Base-by-base conservation (phyloP, 2,888 invertebrate species). In the Phragmatobia fuliginosa region DNA sequence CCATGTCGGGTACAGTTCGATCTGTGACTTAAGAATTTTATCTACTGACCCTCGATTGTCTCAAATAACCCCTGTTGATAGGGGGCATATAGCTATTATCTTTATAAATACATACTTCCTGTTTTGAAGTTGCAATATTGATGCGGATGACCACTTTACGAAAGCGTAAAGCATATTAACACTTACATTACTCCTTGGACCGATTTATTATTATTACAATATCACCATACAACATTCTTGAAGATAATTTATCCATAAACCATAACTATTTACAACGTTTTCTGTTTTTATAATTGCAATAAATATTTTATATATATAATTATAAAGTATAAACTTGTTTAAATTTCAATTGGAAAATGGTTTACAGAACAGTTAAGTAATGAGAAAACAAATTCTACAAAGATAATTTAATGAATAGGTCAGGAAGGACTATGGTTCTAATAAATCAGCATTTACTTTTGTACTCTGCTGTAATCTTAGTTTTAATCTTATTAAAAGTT, bases 11-110 rank as follows among this genome's bases (percentile, higher is more conserved):
- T 85, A 82, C 87, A 83, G 85, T 87, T 85, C 86, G 88, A 88
- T 88, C 87, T 83, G 82, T 79, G 85, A 83, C 87, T 90, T 89
- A 88, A 87, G 84, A 90, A 88, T 89, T 87, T 91, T 88, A 85
- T 88, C 83, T 85, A 90, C 85, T 85, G 83, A 74, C 82, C 82
- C 78, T 75, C 83, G 82, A 84, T 84, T 83, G 80, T 81, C 81
- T 83, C 77, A 72, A 77, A 80, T 79, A 71, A 75, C 65, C 74
- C 75, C 31, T 64, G 66, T 70, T 71, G 74, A 77, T 72, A 71
- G 69, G 68, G 72, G 62, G 71, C 64, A 45, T 76, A 66, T 70
- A 67, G 32, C 67, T 69, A 59, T 45, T 66, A 62, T 67, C 49
- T 64, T 14, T 63, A 21, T 32, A 45, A 31, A 31, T 21, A 41